Percentiles rank a stretch among this genome's conserved stretches.
These are phyloP conservation scores for Mormyrops attenuatus DNA, from an alignment of 2,797 vertebrate genomes.

Conservation along the genomic window DNA sequence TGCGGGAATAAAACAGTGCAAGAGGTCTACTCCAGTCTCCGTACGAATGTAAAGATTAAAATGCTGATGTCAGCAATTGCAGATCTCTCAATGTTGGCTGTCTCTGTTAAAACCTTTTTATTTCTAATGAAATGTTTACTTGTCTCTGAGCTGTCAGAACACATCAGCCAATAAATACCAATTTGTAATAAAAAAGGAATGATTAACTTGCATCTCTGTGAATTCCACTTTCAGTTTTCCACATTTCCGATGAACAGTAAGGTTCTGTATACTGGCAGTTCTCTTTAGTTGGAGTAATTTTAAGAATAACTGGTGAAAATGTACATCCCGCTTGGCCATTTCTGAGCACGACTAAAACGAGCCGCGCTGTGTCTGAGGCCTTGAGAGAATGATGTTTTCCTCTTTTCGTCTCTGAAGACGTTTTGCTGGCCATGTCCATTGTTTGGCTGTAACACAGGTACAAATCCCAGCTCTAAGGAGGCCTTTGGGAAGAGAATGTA, in stretches of 20 bases:
- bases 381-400: background rate
- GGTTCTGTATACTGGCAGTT: background rate
- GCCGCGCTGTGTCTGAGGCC: background rate
- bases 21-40: background rate
- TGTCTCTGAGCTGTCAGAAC: background rate
- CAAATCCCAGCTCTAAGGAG: conserved; percentile 4
- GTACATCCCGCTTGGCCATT: background rate
- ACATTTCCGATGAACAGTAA: background rate
- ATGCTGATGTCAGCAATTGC: background rate
- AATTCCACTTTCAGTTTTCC: background rate
- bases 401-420: background rate
- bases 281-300: background rate
- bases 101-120: background rate
- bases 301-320: background rate
- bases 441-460: conserved; percentile 2
- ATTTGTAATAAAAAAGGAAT: background rate
- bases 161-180: background rate
- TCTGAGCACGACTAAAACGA: background rate
- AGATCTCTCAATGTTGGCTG: background rate
- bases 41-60: background rate
- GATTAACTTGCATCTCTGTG: background rate
- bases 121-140: background rate
- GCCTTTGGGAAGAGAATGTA: background rate
- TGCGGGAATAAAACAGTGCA: background rate
- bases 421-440: background rate